Evolutionary conservation across 92 coral and sea anemone species (phyloP), one percentile per base, ranked within the genome.

Genomic region (Bergia sp.): DNA sequence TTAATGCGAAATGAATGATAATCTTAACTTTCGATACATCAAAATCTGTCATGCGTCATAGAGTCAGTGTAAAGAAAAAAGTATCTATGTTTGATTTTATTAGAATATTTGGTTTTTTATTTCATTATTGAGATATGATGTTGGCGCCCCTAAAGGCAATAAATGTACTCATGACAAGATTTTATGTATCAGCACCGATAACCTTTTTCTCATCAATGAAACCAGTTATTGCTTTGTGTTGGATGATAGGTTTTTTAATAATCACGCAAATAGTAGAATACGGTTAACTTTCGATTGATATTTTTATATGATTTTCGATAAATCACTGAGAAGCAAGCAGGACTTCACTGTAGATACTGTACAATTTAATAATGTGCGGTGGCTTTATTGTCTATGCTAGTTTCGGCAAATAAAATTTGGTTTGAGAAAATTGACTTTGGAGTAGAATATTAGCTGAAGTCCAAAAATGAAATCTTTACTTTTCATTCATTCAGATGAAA

Each of bases 81-180:
- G 77, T 72, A 49, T 37, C 67, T 84, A 44, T 84, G 43, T 84
- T 84, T 84, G 79, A 74, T 69, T 84, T 69, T 71, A 84, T 84
- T 69, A 39, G 79, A 84, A 84, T 84, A 45, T 71, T 42, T 64
- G 87, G 87, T 11, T 83, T 83, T 83, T 71, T 79, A 69, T 84
- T 69, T 47, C 66, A 69, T 84, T 84, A 83, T 72, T 69, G 45
- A 83, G 87, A 47, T 44, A 69, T 69, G 42, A 84, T 69, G 44
- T 69, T 84, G 65, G 39, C 47, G 73, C 53, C 61, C 45, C 65
- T 44, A 55, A 71, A 21, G 40, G 20, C 65, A 84, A 84, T 71
- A 45, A 43, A 44, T 72, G 66, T 72, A 69, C 41, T 84, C 55
- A 13, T 50, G 65, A 71, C 47, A 72, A 84, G 58, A 69, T 61